Conservation (phyloP, 2,888 invertebrate species). For the Stenichneumon culpator region DNA sequence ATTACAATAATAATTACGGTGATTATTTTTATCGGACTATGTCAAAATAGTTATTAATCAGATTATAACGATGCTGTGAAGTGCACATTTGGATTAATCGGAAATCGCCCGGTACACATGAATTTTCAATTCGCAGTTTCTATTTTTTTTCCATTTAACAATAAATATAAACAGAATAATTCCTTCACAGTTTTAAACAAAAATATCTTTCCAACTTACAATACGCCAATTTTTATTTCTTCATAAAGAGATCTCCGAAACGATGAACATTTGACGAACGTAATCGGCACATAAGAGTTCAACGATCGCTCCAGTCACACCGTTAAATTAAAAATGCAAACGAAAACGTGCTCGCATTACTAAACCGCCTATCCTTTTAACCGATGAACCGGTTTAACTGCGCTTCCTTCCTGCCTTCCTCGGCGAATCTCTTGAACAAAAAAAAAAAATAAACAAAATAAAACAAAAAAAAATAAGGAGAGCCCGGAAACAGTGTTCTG, state of each 20-base stretch:
- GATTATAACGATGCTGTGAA: background rate
- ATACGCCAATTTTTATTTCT: background rate
- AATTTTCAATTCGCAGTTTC: no score
- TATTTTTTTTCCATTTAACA: no score
- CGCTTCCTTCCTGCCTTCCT: conserved; percentile 44
- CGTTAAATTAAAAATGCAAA: conserved; percentile 48
- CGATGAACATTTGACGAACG: background rate
- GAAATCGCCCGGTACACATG: no score
- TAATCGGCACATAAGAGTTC: conserved; percentile 15
- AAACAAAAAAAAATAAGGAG: conserved; percentile 2
- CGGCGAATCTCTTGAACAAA: conserved; percentile 9
- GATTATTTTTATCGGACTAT: background rate
- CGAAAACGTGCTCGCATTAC: conserved; percentile 13
- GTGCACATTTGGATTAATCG: no score
- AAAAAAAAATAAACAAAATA: background rate
- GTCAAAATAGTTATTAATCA: background rate
- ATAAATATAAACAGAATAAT: background rate
- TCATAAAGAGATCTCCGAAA: conserved; percentile 5
- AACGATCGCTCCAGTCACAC: conserved; percentile 21
- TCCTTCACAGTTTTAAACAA: no score
- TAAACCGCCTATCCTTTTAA: conserved; percentile 21
- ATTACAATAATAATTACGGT: background rate
- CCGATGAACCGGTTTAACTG: conserved; percentile 51
- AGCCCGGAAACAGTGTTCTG: conserved; percentile 47
- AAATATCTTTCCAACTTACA: no score